Base-by-base conservation (phyloP, 1,140 invertebrate genomes). In the Melitaea cinxia region DNA sequence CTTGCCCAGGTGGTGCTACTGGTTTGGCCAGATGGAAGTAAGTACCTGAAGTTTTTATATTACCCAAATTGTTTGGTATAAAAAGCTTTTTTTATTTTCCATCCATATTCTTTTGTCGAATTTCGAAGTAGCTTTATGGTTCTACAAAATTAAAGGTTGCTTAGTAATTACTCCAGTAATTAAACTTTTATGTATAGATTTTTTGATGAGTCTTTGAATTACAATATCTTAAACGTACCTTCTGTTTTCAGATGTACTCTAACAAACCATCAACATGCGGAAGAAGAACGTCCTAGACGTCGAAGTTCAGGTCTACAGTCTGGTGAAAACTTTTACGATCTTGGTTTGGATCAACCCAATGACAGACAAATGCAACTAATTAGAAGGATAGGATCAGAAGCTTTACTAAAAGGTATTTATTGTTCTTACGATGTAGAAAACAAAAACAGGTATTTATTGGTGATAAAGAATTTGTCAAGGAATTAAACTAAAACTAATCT, bases 1-100 rank as follows among this genome's bases (percentile, higher is more conserved):
- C 95, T 2, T 98, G 97, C 92, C 97, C 97, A 0, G 96, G 94
- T 12, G 97, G 97, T 10, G 96, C 96, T 2, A 96, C 95, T 17
- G 97, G 97, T 33, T 91, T 96, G 39, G 96, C 96, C 0, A 93
- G 95, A 60, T 97, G 96, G 95, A 93, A 94, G 76, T 97, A 67
- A 84, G 80, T 83, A 47, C 7, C 7, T 68, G 42, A 26, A 2
- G 24, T 4, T 4, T 26, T 26, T 26, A 26, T 2, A 26, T 26
- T 6, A n/a, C n/a, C n/a, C n/a, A n/a, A n/a, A n/a, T n/a, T n/a
- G n/a, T n/a, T n/a, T n/a, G n/a, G n/a, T n/a, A n/a, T n/a, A n/a
- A n/a, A n/a, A n/a, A n/a, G n/a, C n/a, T n/a, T n/a, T n/a, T n/a
- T n/a, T n/a, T n/a, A n/a, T n/a, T n/a, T n/a, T n/a, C n/a, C n/a